phyloP scores from a whole-genome alignment of 2,113 vertebrate species.

The Larimichthys polyactis region DNA sequence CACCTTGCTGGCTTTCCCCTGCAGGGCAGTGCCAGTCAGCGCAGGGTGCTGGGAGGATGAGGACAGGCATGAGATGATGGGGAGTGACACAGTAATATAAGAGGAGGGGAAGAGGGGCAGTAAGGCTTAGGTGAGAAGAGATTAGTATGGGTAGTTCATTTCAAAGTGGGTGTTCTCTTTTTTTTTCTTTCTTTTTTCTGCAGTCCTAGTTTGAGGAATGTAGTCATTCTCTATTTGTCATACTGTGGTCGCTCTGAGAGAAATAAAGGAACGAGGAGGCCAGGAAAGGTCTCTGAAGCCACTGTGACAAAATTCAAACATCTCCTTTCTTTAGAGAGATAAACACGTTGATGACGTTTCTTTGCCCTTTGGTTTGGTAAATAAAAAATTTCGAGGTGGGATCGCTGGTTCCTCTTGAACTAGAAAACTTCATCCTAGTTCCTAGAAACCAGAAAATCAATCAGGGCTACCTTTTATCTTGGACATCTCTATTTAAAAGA shows the following conservation, averaged over 20 bases:
- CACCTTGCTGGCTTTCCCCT: slow-evolving; percentile 24
- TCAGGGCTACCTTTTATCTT: no score
- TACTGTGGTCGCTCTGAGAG: not conserved
- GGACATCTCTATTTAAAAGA: not conserved
- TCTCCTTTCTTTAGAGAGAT: not conserved
- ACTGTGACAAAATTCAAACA: not conserved
- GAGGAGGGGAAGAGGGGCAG: not conserved
- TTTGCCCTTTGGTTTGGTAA: not conserved
- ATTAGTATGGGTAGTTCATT: slow-evolving; percentile 1
- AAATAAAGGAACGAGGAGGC: not conserved
- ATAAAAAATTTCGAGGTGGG: not conserved
- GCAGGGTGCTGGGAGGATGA: slow-evolving; percentile 18
- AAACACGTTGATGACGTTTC: not conserved
- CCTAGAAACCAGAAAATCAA: not conserved
- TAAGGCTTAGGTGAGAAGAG: slow-evolving; percentile 17
- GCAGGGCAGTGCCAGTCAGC: slow-evolving; percentile 31
- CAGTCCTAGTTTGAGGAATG: slow-evolving; percentile 19
- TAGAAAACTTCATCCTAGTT: not conserved
- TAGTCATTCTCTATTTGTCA: not conserved
- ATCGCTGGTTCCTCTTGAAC: not conserved
- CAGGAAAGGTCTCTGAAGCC: not conserved
- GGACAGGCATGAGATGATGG: slow-evolving; percentile 3
- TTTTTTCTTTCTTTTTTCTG: not conserved
- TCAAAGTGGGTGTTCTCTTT: not conserved
- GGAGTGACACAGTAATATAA: slow-evolving; percentile 7